Conservation (phyloP, 2,888 invertebrate genomes). For the Melolontha melolontha region DNA sequence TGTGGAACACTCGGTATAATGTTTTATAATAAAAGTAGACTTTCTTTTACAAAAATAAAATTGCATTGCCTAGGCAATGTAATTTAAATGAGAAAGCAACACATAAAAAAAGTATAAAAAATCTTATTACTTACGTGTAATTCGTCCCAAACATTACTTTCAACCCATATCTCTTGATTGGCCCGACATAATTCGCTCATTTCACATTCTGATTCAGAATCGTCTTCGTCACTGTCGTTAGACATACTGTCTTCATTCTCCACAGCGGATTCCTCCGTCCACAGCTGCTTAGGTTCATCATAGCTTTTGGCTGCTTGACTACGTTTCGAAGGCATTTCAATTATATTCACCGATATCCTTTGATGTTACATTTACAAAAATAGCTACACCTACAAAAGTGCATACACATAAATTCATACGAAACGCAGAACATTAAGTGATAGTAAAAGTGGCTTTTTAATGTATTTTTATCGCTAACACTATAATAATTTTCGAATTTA, state of each 20-base stretch:
- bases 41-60: too few species aligned
- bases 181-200: constrained; percentile 35
- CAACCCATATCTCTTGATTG: constrained; percentile 61
- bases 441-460: too few species aligned
- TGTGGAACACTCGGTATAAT: too few species aligned
- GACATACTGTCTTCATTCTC: constrained; percentile 61
- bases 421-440: background rate
- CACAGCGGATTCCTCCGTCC: constrained; percentile 40
- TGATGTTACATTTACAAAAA: constrained; percentile 33
- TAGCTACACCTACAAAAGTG: constrained; percentile 19
- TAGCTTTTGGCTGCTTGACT: constrained; percentile 20
- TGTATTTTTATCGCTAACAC: too few species aligned
- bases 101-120: background rate
- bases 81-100: background rate
- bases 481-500: too few species aligned
- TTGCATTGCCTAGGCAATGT: too few species aligned
- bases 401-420: constrained; percentile 13
- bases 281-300: constrained; percentile 38
- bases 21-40: too few species aligned
- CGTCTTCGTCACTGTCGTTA: constrained; percentile 68
- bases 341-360: constrained; percentile 24
- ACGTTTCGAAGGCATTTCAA: constrained; percentile 29
- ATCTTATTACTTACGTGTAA: constrained; percentile 56
- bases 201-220: constrained; percentile 65
- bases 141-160: constrained; percentile 53